Conservation (phyloP, 2,888 invertebrate genomes). For the Anthophora plumipes region DNA sequence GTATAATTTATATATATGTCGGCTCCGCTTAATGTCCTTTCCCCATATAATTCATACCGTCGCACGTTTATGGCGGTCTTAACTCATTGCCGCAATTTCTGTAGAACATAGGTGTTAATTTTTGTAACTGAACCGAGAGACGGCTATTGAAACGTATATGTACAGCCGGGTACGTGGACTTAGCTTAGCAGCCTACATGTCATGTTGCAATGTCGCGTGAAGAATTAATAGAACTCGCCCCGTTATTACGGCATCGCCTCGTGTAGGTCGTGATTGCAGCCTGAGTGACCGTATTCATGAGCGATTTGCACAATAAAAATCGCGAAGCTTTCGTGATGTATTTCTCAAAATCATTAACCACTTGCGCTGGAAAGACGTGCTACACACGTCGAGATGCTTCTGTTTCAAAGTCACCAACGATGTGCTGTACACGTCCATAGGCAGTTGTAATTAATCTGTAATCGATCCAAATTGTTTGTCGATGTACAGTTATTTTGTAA, state of each 20-base stretch:
- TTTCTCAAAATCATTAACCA: not conserved
- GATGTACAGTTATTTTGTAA: too few relatives aligned
- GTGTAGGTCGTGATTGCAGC: conserved; percentile 55
- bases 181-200: conserved; percentile 52
- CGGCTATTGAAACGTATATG: conserved; percentile 40
- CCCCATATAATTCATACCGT: conserved; percentile 12
- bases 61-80: conserved; percentile 16
- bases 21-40: conserved; percentile 1
- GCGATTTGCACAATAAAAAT: conserved; percentile 26
- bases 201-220: conserved; percentile 57
- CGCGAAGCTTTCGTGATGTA: not conserved
- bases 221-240: conserved; percentile 50
- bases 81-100: conserved; percentile 39
- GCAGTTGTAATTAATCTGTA: too few relatives aligned
- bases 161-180: conserved; percentile 14
- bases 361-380: too few relatives aligned
- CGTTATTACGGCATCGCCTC: conserved; percentile 54
- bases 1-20: conserved; percentile 13
- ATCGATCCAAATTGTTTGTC: too few relatives aligned
- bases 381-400: too few relatives aligned
- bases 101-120: conserved; percentile 52
- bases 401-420: too few relatives aligned
- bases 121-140: conserved; percentile 38
- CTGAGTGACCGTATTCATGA: conserved; percentile 35
- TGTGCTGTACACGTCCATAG: too few relatives aligned